A percentile compares a stretch with the other conserved stretches of the same genome.
Evolutionary conservation across 2,113 vertebrate species (phyloP).

Genomic region (Heterotilapia buettikoferi): DNA sequence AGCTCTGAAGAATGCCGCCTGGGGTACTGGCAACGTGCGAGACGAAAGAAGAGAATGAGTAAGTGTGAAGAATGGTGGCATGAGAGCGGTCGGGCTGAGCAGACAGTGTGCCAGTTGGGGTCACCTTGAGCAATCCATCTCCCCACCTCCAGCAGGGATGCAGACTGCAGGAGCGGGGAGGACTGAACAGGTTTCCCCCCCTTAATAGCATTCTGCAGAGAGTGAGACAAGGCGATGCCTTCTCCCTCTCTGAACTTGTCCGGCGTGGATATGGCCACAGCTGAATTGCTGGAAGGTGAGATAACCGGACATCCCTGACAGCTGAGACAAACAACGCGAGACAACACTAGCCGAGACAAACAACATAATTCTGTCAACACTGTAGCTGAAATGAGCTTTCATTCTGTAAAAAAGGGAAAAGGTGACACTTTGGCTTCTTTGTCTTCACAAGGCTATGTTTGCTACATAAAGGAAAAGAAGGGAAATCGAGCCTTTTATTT

Average conservation of each 20-base stretch:
- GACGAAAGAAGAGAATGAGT: not conserved
- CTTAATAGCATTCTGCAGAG: not conserved
- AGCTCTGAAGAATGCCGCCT: not conserved
- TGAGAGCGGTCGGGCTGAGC: not conserved
- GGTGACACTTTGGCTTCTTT: not conserved
- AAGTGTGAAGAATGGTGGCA: not conserved
- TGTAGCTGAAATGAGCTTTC: not conserved
- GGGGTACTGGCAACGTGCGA: not conserved
- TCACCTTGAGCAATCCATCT: constrained; percentile 50
- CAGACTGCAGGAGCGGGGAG: not conserved
- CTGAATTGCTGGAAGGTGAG: not conserved
- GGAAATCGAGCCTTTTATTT: not conserved
- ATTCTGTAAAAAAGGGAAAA: not conserved
- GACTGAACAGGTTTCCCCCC: not conserved
- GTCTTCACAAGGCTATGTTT: not conserved
- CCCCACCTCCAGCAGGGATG: not conserved
- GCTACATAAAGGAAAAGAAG: not conserved
- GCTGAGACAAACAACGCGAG: not conserved
- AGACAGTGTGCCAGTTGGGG: not conserved
- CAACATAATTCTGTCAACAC: not conserved
- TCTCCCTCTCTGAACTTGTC: not conserved
- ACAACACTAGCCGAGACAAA: not conserved
- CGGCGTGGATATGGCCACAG: not conserved
- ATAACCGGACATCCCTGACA: not conserved
- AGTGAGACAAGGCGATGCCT: constrained; percentile 4